Evolutionary conservation across 92 coral and sea anemone species (phyloP), one percentile per base, ranked within the genome.

Genomic region (Virgularia gustaviana): DNA sequence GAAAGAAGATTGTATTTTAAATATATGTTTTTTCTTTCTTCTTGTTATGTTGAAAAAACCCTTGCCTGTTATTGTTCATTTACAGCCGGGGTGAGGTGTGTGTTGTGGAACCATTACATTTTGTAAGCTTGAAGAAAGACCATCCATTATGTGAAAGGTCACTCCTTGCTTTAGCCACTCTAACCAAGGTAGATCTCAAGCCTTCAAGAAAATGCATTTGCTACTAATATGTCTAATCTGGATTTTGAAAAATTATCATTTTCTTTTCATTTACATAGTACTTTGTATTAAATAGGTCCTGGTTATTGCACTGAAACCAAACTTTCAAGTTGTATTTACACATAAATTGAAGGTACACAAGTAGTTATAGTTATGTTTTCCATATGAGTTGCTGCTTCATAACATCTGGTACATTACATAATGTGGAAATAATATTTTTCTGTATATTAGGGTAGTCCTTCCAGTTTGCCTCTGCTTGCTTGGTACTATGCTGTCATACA

Each of bases 401-500:
- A 27, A 32, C 4, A 19, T 36, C 22, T 13, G 19, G 2, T 43
- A 49, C 20, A 20, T 1, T 20, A 9, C 32, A 22, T 6, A 24
- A n/a, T n/a, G n/a, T n/a, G n/a, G n/a, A 9, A 15, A 25, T 53
- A 12, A 15, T 68, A 49, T 68, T 68, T 49, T 49, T 42, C 44
- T 39, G 9, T 41, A 13, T 7, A 36, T 20, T 2, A 91, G 97
- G 97, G 96, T 47, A 79, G 91, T 33, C 80, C 53, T 8, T 91
- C 88, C 51, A 86, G 90, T 15, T 83, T 91, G 19, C 97, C 97
- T 5, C 80, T 91, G 32, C 85, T 91, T 10, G 85, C 90, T 24
- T 91, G 97, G 97, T 90, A 91, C 78, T 91, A 88, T 85, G 97
- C 96, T 24, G 81, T 91, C 16, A 91, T 91, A 55, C 97, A 88